Conservation (phyloP, 2,888 invertebrate species). For the Metalampra italica region DNA sequence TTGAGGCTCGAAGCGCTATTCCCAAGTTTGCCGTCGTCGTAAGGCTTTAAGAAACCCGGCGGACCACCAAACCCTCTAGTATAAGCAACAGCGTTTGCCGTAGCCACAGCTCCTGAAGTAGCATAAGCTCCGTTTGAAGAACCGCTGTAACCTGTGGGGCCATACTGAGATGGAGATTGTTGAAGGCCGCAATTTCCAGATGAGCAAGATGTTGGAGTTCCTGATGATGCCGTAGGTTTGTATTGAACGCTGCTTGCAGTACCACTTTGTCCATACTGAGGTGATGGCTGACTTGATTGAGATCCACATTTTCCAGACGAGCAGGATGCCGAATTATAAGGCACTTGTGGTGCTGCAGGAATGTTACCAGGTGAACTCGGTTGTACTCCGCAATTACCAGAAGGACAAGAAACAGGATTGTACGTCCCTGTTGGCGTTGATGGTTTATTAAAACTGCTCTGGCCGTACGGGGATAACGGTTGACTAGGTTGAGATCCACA, state of each 20-base stretch:
- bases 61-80: slow-evolving; percentile 68
- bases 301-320: slow-evolving; percentile 13
- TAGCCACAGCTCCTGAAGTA: slow-evolving; percentile 30
- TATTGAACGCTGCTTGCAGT: neutral
- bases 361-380: neutral
- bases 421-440: neutral
- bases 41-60: slow-evolving; percentile 59
- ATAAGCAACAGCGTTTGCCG: slow-evolving; percentile 46
- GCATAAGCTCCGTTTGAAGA: slow-evolving; percentile 13
- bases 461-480: slow-evolving; percentile 9
- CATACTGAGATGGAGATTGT: slow-evolving; percentile 1
- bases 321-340: slow-evolving; percentile 6
- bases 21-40: slow-evolving; percentile 43
- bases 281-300: slow-evolving; percentile 1
- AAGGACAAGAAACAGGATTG: neutral
- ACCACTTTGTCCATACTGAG: slow-evolving; percentile 5
- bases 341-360: neutral
- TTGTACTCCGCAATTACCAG: slow-evolving; percentile 1
- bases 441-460: neutral
- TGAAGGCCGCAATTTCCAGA: slow-evolving; percentile 15
- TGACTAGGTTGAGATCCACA: slow-evolving; percentile 20
- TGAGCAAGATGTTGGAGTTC: slow-evolving; percentile 3
- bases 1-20: slow-evolving; percentile 1
- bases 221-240: neutral
- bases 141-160: slow-evolving; percentile 8